These are phyloP conservation scores for Darevskia nairensis DNA, from an alignment of 2,797 vertebrate genomes.

Conservation along the genomic window DNA sequence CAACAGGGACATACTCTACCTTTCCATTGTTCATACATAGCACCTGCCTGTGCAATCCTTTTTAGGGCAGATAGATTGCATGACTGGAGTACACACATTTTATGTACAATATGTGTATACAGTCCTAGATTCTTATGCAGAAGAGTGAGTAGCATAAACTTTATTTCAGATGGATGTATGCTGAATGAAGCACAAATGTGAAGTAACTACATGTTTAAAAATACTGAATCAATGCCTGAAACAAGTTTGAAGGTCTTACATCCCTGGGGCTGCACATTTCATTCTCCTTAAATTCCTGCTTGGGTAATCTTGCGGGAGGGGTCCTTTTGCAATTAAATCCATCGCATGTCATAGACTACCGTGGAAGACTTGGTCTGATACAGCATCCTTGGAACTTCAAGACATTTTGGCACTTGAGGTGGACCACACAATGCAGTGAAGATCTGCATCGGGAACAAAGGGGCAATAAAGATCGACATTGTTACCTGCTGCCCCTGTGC, in stretches of 20 bases:
- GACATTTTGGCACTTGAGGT: no score
- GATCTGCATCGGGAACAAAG: no score
- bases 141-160: neutral
- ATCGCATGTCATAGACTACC: neutral
- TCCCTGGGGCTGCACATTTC: neutral
- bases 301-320: neutral
- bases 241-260: neutral
- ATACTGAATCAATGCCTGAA: neutral
- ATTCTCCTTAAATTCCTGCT: neutral
- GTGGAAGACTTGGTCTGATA: no score
- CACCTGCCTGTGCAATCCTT: neutral
- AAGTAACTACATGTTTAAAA: neutral
- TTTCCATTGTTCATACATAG: neutral
- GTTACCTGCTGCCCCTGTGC: no score
- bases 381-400: neutral
- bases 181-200: neutral
- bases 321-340: neutral
- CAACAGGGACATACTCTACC: neutral
- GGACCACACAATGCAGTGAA: no score
- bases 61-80: neutral
- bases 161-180: neutral
- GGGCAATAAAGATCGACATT: no score
- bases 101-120: neutral
- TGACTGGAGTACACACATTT: neutral
- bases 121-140: neutral